These are phyloP conservation scores for Hermodice carunculata DNA, from an alignment of 2,888 invertebrate species.

Conservation along the genomic window DNA sequence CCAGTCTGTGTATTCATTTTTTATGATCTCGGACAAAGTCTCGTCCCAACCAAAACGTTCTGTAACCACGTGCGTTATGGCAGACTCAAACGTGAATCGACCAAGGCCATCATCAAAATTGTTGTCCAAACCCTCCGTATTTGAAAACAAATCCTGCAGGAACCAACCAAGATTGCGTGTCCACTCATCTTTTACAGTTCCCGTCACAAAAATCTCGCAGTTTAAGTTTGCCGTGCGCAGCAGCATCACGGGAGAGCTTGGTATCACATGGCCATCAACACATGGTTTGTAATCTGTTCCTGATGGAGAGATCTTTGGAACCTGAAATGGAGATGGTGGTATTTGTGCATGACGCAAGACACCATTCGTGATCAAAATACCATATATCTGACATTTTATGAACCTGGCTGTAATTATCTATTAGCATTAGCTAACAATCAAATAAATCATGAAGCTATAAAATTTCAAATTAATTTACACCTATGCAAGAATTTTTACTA, in stretches of 20 bases:
- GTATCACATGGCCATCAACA: slow-evolving; percentile 9
- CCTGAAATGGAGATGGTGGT: not conserved
- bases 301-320: slow-evolving; percentile 5
- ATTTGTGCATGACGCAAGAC: too few species aligned
- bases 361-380: too few species aligned
- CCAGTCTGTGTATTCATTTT: slow-evolving; percentile 38
- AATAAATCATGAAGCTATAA: too few species aligned
- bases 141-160: slow-evolving; percentile 4
- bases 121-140: slow-evolving; percentile 12
- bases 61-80: slow-evolving; percentile 27
- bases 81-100: slow-evolving; percentile 22
- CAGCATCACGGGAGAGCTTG: not conserved
- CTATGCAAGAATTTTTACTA: too few species aligned
- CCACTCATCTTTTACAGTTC: slow-evolving; percentile 21
- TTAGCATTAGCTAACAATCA: too few species aligned
- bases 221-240: slow-evolving; percentile 2
- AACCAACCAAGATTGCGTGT: slow-evolving; percentile 19
- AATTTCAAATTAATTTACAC: too few species aligned
- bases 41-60: slow-evolving; percentile 22
- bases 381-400: too few species aligned
- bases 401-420: too few species aligned
- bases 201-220: slow-evolving; percentile 15
- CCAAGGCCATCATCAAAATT: slow-evolving; percentile 24
- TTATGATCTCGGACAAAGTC: slow-evolving; percentile 20
- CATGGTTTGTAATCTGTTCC: slow-evolving; percentile 15